Conservation (phyloP, 1,140 invertebrate genomes). For the Macrotrachela quadricornifera region DNA sequence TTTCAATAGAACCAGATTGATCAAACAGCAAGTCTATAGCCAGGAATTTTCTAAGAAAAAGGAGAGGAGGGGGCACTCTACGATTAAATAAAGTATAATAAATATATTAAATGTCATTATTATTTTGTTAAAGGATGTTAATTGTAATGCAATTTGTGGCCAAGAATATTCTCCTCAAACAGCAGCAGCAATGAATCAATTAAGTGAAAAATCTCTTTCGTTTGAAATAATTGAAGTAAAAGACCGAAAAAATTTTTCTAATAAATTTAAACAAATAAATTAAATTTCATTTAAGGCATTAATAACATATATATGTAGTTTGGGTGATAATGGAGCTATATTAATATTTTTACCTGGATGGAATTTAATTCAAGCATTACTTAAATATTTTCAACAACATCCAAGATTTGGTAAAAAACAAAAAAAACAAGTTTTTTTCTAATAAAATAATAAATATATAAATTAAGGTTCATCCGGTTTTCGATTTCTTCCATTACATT, state of each 20-base stretch:
- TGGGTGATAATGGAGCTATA: neutral
- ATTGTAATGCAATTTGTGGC: constrained; percentile 25
- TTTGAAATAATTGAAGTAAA: constrained; percentile 63
- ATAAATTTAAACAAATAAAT: too few relatives aligned
- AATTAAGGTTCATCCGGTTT: neutral
- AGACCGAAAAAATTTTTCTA: too few relatives aligned
- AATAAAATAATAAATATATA: too few relatives aligned
- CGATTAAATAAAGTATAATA: neutral
- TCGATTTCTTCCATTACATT: constrained; percentile 1
- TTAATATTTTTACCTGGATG: constrained; percentile 3
- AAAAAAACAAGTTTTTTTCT: too few relatives aligned
- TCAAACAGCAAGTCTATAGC: too few relatives aligned
- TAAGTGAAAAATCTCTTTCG: constrained; percentile 69
- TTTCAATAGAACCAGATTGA: too few relatives aligned
- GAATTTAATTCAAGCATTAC: neutral
- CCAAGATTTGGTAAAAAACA: neutral
- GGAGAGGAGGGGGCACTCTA: too few relatives aligned
- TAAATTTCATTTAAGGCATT: too few relatives aligned
- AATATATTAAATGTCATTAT: neutral
- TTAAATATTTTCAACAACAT: neutral
- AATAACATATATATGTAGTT: too few relatives aligned
- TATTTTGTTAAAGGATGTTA: constrained; percentile 7
- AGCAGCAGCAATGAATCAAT: constrained; percentile 42
- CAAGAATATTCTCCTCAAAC: constrained; percentile 37
- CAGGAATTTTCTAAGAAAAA: too few relatives aligned